phyloP scores from a whole-genome alignment of 2,888 invertebrate species.

The Pammene aurita region DNA sequence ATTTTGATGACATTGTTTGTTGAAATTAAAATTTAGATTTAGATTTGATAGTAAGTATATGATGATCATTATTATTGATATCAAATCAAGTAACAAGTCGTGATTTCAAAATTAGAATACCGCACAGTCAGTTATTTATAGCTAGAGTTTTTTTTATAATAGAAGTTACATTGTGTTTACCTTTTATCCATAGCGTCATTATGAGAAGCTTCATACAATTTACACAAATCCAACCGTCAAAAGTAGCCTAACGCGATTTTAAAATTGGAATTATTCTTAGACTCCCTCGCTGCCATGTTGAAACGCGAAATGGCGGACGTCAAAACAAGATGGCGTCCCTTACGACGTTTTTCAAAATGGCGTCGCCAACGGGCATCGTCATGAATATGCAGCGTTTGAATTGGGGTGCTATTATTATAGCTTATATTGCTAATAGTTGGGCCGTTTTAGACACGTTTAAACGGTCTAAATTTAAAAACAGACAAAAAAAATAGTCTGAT shows the following conservation, averaged over 20 bases:
- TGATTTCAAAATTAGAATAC: too few species aligned
- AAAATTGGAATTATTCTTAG: conserved; percentile 10
- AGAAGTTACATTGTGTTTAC: background rate
- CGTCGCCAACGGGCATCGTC: conserved; percentile 10
- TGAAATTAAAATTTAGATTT: too few species aligned
- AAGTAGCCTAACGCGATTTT: conserved; percentile 14
- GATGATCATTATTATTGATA: too few species aligned
- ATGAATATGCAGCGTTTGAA: conserved; percentile 9
- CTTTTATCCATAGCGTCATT: background rate
- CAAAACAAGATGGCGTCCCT: background rate
- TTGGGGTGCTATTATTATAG: background rate
- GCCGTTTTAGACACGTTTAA: too few species aligned
- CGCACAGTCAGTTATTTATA: too few species aligned
- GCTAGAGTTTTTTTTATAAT: too few species aligned
- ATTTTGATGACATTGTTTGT: too few species aligned
- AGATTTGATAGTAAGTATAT: too few species aligned
- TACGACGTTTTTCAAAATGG: conserved; percentile 1
- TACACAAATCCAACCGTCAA: background rate
- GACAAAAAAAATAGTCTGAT: too few species aligned
- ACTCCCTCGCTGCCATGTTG: background rate
- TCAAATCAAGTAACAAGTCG: too few species aligned
- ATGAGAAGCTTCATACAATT: background rate
- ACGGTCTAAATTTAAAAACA: too few species aligned
- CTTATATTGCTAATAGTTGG: background rate
- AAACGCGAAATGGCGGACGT: conserved; percentile 5